phyloP scores from a whole-genome alignment of 2,113 vertebrate genomes.

The Petroica traversi region DNA sequence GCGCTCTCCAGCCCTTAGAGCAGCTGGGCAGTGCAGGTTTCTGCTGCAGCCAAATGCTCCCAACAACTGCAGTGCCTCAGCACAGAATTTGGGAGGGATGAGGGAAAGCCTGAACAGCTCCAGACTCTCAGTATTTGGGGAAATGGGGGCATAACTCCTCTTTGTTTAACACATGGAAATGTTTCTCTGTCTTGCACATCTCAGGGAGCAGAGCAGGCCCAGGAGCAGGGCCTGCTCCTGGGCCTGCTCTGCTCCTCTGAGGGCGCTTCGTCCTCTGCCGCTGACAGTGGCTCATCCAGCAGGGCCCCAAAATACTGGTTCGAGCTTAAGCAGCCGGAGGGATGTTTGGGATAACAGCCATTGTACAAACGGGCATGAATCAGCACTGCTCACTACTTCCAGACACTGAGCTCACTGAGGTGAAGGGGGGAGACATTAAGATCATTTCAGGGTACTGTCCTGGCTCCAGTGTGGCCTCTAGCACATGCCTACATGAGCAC shows the following conservation, averaged over 20 bases:
- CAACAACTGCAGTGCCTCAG: neutral
- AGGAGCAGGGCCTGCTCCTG: neutral
- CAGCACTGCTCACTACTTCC: neutral
- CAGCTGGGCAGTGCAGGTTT: neutral
- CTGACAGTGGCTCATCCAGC: neutral
- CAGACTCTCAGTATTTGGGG: neutral
- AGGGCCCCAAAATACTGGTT: neutral
- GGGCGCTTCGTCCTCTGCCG: neutral
- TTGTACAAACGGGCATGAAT: accelerated
- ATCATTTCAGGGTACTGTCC: neutral
- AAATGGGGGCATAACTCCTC: neutral
- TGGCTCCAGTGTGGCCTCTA: accelerated
- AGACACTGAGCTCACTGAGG: neutral
- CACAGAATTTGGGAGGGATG: neutral
- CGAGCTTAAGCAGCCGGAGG: neutral
- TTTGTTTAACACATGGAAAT: neutral
- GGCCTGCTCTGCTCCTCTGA: neutral
- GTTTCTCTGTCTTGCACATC: neutral
- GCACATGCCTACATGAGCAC: accelerated
- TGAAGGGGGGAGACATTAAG: neutral
- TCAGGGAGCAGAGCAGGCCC: accelerated
- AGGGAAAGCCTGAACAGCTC: neutral
- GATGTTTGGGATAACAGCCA: neutral
- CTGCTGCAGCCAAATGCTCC: neutral
- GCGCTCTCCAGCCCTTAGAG: neutral